Evolutionary conservation across 1,140 invertebrate species (phyloP).

Genomic region (Laupala kohalensis): DNA sequence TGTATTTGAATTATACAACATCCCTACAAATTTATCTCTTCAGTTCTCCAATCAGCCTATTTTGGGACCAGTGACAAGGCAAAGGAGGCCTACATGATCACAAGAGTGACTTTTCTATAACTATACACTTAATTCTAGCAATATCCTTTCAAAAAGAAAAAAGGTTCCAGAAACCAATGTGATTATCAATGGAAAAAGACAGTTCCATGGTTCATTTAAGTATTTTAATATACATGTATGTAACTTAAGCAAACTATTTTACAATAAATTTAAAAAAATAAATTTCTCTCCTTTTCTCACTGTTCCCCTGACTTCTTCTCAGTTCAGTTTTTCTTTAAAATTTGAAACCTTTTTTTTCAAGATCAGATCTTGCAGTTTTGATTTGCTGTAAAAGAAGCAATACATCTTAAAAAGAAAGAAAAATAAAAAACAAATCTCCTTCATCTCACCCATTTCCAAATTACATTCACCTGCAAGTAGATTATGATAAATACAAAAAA

Average conservation of each 20-base stretch:
- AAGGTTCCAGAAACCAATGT: neutral
- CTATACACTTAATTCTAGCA: too few species aligned
- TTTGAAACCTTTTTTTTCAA: neutral
- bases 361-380: neutral
- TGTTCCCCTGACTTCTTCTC: neutral
- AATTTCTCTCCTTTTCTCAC: neutral
- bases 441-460: too few species aligned
- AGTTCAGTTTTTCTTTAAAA: neutral
- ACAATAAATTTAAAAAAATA: slow-evolving; percentile 1
- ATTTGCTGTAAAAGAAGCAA: neutral
- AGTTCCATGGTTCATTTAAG: neutral
- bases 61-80: too few species aligned
- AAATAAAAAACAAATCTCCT: neutral
- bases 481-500: too few species aligned
- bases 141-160: too few species aligned
- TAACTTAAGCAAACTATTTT: neutral
- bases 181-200: neutral
- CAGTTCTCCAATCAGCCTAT: neutral
- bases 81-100: too few species aligned
- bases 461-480: too few species aligned
- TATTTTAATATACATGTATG: neutral
- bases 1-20: neutral
- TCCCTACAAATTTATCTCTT: neutral
- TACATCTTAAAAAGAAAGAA: neutral
- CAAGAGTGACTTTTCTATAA: too few species aligned